Evolutionary conservation across 2,888 invertebrate species (phyloP).

Genomic region (Tortricodes alternella): DNA sequence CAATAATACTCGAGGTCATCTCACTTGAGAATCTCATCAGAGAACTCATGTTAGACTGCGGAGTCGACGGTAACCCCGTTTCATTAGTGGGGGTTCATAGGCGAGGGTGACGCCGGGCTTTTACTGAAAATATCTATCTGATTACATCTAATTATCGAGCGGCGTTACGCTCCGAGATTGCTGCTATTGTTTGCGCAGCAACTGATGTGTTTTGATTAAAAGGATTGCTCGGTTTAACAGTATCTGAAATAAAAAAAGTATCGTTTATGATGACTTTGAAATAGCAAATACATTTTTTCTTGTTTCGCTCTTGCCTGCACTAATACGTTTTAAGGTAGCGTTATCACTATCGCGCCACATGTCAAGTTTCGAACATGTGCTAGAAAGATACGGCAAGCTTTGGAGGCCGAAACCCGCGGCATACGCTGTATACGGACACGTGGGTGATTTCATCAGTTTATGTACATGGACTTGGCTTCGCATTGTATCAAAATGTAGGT

Average conservation of each 20-base stretch:
- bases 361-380: no score
- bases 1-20: no score
- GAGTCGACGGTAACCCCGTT: conserved; percentile 49
- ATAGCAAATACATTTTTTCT: no score
- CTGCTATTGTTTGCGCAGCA: conserved; percentile 66
- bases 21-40: neutral
- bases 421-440: no score
- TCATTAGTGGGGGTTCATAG: conserved; percentile 71
- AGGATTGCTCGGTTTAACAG: conserved; percentile 29
- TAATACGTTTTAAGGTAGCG: no score
- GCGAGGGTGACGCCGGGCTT: conserved; percentile 57
- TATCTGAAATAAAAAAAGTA: neutral
- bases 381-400: no score
- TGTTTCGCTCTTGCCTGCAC: no score
- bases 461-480: no score
- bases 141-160: conserved; percentile 80
- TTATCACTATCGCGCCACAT: no score
- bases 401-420: no score
- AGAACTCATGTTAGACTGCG: conserved; percentile 1
- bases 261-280: neutral
- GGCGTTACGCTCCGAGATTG: conserved; percentile 52
- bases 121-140: conserved; percentile 81
- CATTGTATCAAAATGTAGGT: no score
- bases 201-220: conserved; percentile 36
- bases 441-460: no score